Base-by-base conservation (phyloP, 2,113 vertebrate species). In the Alosa alosa region DNA sequence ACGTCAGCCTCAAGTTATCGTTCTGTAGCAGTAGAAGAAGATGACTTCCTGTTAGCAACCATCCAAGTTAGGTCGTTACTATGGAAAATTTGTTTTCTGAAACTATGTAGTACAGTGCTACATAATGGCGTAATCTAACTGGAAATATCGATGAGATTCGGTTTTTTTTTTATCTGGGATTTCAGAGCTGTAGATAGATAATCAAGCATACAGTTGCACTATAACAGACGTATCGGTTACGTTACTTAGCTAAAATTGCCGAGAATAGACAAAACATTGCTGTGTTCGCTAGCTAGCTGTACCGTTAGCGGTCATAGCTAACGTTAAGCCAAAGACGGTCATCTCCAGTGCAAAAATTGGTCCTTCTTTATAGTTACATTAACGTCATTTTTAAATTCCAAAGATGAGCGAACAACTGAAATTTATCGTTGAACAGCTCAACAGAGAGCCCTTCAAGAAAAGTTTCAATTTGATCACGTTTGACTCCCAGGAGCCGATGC, bases 391-490 rank as follows among this genome's bases (percentile, higher is more conserved):
- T 57, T 22, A n/a, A 8, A 22, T 64, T 64, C 13, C 31, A 78
- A 78, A 90, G 5, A 99, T 99, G 98, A 96, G 97, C n/a, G 97
- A 99, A 68, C 97, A 99, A 88, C 94, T 99, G 0, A 98, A 97
- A 92, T 97, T 96, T 60, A 97, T 99, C 86, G 97, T 99, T 84
- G 98, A 99, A 83, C 97, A 96, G 90, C 96, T 99, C 75, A 98
- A 97, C 93, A 96, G 93, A 89, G 98, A 99, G 0, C 98, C 98
- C 11, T 99, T 99, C 92, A 97, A 91, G 95, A 99, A 97, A 93
- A 99, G 90, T 92, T 96, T 97, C 83, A 99, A 98, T 88, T 92
- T 99, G 86, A 98, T 99, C 91, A 98, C 97, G 0, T 99, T 99
- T 91, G 98, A 99, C 93, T 99, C 97, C 0, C 91, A 98, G 72